Percentiles rank a stretch among this genome's conserved stretches.
phyloP scores from a whole-genome alignment of 2,113 vertebrate species.

The Ancistrus triradiatus region DNA sequence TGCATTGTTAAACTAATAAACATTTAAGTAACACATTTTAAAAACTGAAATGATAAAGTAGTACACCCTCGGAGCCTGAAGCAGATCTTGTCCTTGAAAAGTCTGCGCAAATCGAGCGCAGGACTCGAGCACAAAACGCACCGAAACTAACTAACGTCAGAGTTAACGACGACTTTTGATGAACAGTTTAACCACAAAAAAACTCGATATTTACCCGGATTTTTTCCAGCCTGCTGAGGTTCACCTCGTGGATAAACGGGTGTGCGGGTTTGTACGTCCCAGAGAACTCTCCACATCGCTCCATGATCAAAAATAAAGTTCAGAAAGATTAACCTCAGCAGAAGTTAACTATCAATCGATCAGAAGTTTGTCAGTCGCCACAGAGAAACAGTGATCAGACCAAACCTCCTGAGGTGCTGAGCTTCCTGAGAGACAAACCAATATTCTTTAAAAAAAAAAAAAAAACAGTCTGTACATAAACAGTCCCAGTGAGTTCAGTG shows the following conservation, averaged over 20 bases:
- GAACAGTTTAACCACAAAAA: neutral
- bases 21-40: no score
- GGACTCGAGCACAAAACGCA: neutral
- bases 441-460: no score
- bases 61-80: no score
- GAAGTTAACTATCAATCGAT: no score
- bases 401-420: no score
- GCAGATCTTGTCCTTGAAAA: neutral
- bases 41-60: no score
- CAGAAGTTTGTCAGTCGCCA: no score
- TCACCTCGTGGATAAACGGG: constrained; percentile 73
- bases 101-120: neutral
- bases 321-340: neutral
- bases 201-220: constrained; percentile 62
- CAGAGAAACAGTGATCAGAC: no score
- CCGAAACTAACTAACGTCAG: neutral
- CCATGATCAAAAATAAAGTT: constrained; percentile 47
- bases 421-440: no score
- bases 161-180: neutral
- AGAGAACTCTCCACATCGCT: constrained; percentile 14
- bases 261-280: constrained; percentile 48
- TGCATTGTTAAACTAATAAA: no score
- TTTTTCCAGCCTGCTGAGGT: constrained; percentile 61
- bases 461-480: no score
- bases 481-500: no score